phyloP scores from a whole-genome alignment of 2,888 invertebrate species.

The Lypha dubia region DNA sequence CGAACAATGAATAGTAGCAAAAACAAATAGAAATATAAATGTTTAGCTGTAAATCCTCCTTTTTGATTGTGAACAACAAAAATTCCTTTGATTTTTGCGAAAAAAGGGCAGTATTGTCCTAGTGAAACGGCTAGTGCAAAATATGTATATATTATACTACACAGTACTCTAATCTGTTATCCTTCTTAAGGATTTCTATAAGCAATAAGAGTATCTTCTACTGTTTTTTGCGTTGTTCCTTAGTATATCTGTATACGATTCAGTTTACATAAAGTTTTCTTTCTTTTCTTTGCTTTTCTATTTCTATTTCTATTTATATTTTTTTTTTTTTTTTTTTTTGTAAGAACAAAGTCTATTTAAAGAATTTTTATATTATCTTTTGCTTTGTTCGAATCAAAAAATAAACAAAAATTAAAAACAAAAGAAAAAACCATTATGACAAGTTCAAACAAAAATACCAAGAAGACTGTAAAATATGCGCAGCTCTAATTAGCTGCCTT shows the following conservation, averaged over 20 bases:
- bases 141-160: background rate
- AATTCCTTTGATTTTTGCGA: no score
- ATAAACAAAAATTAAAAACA: background rate
- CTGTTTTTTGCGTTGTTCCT: background rate
- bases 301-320: no score
- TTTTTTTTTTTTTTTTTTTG: no score
- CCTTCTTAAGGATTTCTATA: background rate
- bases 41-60: background rate
- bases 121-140: background rate
- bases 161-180: no score
- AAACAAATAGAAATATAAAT: slow-evolving; percentile 12
- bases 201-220: background rate
- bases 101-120: background rate
- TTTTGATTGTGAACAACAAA: background rate
- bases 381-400: background rate
- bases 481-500: slow-evolving; percentile 56
- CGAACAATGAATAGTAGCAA: background rate
- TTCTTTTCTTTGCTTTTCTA: no score
- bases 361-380: background rate
- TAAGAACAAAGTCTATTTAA: slow-evolving; percentile 18
- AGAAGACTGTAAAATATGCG: slow-evolving; percentile 23
- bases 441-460: background rate
- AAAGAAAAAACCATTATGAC: slow-evolving; percentile 4
- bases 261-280: background rate
- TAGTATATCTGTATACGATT: background rate